Base-by-base conservation (phyloP, 2,113 vertebrate genomes). In the Pyxicephalus adspersus region DNA sequence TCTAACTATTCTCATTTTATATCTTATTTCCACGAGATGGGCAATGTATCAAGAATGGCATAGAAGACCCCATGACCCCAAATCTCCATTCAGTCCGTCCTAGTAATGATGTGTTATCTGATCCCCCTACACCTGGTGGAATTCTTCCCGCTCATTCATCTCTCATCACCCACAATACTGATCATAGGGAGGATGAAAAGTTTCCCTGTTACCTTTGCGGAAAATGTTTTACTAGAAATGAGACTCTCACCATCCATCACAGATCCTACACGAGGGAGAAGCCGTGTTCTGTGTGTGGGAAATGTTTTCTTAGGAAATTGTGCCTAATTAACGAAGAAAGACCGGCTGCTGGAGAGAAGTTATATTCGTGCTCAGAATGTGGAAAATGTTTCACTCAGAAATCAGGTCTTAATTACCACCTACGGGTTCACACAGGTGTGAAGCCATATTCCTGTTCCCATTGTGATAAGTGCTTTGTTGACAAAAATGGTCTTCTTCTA, bases 271-370 rank as follows among this genome's bases (percentile, higher is more conserved):
- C n/a, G n/a, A n/a, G n/a, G n/a, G n/a, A n/a, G n/a, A n/a, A n/a
- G n/a, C 86, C 38, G 11, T 83, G 81, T 18, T 31, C 72, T 22
- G 57, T 31, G 17, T 91, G 90, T 2, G 90, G 90, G 20, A 86
- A 87, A 61, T 87, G 86, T 63, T 92, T 92, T 66, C 50, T 55
- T 16, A n/a, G 31, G n/a, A 60, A 70, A 6, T 63, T 63, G 8
- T 54, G 34, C 23, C 65, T 83, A 20, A 80, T 29, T 9, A 31
- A 70, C 9, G 77, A 83, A 57, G 58, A 79, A 31, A 76, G 88
- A 55, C 74, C 90, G 75, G 90, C 91, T 76, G 87, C 91, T 15
- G 89, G 88, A 51, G 91, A 91, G 86, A 86, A 58, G n/a, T n/a
- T n/a, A n/a, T n/a, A n/a, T n/a, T n/a, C n/a, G n/a, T n/a, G n/a